phyloP scores from a whole-genome alignment of 2,888 invertebrate genomes.

The Xestia rhomboidea region DNA sequence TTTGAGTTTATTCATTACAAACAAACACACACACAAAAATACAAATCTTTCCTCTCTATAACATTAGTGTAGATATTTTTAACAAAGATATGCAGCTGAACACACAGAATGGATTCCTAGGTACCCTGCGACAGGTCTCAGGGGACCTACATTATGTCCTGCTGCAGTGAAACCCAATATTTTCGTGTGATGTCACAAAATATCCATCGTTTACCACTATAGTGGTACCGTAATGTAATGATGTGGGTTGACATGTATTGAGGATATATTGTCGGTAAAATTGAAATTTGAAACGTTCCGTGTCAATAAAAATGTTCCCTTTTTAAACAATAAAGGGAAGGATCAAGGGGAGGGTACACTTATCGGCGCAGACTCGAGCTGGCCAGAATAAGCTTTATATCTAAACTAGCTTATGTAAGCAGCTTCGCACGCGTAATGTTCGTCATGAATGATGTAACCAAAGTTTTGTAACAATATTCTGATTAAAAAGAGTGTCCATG shows the following conservation, averaged over 20 bases:
- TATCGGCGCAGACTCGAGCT: not conserved
- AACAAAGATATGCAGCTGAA: not conserved
- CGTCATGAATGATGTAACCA: too few species aligned
- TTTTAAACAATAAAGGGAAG: not conserved
- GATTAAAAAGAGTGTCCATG: too few species aligned
- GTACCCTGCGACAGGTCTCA: slow-evolving; percentile 31
- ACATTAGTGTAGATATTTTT: too few species aligned
- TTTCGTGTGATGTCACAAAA: slow-evolving; percentile 17
- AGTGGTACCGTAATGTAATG: too few species aligned
- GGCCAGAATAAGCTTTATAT: not conserved
- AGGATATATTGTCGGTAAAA: slow-evolving; percentile 18
- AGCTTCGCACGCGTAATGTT: too few species aligned
- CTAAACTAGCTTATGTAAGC: not conserved
- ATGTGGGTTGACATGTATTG: slow-evolving; percentile 40
- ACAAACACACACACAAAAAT: too few species aligned
- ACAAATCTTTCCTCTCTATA: too few species aligned
- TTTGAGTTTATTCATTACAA: too few species aligned
- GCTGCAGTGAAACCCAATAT: slow-evolving; percentile 54
- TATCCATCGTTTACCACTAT: slow-evolving; percentile 28
- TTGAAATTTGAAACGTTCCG: slow-evolving; percentile 5
- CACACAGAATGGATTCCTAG: slow-evolving; percentile 1
- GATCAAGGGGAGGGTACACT: not conserved
- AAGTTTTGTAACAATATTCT: too few species aligned
- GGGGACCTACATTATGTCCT: slow-evolving; percentile 39
- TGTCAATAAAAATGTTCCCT: not conserved